Base-by-base conservation (phyloP, 2,113 vertebrate genomes). In the Ctenodactylus gundi region DNA sequence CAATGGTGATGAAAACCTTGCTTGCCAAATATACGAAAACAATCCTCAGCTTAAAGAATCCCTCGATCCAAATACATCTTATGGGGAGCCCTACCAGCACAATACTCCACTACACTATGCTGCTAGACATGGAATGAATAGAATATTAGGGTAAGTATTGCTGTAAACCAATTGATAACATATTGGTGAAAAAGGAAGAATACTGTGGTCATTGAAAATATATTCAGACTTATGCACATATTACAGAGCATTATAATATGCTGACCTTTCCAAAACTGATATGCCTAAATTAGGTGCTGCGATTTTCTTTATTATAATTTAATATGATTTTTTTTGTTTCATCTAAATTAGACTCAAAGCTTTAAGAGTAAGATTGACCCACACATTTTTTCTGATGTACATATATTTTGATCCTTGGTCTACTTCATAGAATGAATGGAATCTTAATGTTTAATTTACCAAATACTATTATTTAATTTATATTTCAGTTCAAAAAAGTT, bases 21-120 rank as follows among this genome's bases (percentile, higher is more conserved):
- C 99, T 95, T 99, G 98, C 98, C 99, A 99, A 95, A 99, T 99
- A 86, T 99, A 99, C 29, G 99, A 99, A 97, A 99, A 99, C 97
- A 99, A 99, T 98, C 99, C 98, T 70, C 99, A 99, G 96, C 98
- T 99, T 80, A 99, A 99, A 98, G 99, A 99, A 97, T 99, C 99
- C 94, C 98, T 99, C 97, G 99, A 99, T 98, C 99, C 99, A 97
- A 99, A 99, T 98, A 98, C 99, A 96, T 99, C 99, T 65, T 99
- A 99, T 57, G 99, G 99, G 97, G 99, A 99, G 95, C 99, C 99
- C 6, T 99, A 99, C 97, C 99, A 99, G 98, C 99, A 99, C 98
- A 99, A 99, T 97, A 99, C 99, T 96, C 99, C 99, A 0, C 98
- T 99, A 93, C 99, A 99, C 98, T 99, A 99, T 92, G 99, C 99